These are phyloP conservation scores for Myzus persicae DNA, from an alignment of 1,140 invertebrate species.

Conservation along the genomic window DNA sequence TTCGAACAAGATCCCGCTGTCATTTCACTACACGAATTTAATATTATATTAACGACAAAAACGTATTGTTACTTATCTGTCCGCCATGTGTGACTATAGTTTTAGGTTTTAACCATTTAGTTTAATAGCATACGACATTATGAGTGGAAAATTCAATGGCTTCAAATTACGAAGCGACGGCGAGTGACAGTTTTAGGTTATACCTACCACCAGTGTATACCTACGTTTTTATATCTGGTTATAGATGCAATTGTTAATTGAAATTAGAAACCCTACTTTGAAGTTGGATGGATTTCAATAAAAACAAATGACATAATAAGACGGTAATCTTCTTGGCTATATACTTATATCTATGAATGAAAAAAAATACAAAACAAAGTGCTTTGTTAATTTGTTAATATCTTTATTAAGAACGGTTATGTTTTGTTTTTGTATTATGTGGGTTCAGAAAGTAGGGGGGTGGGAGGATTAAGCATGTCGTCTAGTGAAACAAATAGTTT, in stretches of 20 bases:
- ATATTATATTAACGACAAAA: background rate
- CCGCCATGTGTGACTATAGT: background rate
- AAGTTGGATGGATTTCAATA: background rate
- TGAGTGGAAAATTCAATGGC: background rate
- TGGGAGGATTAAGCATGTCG: background rate
- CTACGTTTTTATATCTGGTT: background rate
- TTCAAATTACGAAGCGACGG: background rate
- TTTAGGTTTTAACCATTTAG: background rate
- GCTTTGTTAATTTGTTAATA: no score
- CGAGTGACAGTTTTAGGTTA: background rate
- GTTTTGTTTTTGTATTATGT: background rate
- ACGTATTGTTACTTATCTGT: background rate
- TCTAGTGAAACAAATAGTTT: background rate
- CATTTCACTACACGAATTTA: background rate
- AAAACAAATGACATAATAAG: background rate
- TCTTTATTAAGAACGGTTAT: background rate
- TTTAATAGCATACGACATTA: background rate
- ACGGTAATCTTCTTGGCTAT: background rate
- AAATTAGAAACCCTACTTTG: background rate
- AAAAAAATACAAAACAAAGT: no score
- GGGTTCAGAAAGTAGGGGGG: no score
- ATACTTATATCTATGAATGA: background rate
- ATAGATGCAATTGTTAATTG: background rate
- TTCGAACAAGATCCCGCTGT: background rate
- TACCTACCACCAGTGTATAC: background rate